These are phyloP conservation scores for Pelagia noctiluca DNA, from an alignment of 30 jellyfish, hydroid and myxozoan genomes.

Conservation along the genomic window DNA sequence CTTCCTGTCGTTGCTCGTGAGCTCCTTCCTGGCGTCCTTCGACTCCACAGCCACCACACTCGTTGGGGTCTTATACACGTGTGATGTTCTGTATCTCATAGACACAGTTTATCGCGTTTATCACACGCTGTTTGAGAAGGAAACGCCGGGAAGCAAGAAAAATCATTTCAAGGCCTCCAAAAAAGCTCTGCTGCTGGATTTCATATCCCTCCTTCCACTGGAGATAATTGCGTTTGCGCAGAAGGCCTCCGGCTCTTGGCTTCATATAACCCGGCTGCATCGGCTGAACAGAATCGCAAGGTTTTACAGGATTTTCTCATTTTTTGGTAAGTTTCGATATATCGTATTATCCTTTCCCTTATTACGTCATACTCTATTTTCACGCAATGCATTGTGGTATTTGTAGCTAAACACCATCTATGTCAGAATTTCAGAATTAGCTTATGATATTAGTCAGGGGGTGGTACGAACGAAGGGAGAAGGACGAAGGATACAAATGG, in stretches of 20 bases:
- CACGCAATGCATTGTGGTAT: background rate
- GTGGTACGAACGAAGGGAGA: background rate
- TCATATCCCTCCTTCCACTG: background rate
- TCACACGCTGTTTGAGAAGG: too few species aligned
- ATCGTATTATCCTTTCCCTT: too few species aligned
- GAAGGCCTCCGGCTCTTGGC: background rate
- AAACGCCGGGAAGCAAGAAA: background rate
- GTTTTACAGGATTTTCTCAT: constrained; percentile 3
- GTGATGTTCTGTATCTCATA: background rate
- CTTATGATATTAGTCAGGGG: too few species aligned
- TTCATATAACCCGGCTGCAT: background rate
- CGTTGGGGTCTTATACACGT: background rate
- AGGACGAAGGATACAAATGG: background rate
- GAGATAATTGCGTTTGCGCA: constrained; percentile 10
- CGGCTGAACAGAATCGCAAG: constrained; percentile 13
- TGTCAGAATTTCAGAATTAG: background rate
- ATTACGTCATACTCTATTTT: background rate
- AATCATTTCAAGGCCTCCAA: background rate
- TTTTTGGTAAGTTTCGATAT: background rate
- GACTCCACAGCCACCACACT: background rate
- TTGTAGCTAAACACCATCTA: background rate
- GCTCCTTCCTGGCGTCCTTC: background rate
- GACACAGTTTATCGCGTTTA: background rate
- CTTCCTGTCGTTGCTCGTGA: background rate
- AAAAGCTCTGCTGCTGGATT: background rate